Evolutionary conservation across 2,888 invertebrate genomes (phyloP).

Genomic region (Monochamus alternatus): DNA sequence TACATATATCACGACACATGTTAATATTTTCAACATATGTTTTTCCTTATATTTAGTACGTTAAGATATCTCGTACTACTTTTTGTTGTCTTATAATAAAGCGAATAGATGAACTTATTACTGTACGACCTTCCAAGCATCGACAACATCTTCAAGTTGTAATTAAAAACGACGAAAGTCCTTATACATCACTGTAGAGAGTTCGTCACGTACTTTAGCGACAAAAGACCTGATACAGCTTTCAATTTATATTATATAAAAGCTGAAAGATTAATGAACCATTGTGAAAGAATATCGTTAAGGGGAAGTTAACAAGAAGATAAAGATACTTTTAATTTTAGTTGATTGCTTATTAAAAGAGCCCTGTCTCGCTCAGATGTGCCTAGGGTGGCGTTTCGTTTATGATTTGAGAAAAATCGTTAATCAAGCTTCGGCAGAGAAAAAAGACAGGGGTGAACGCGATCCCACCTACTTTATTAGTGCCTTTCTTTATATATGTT

Average conservation of each 20-base stretch:
- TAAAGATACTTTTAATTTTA: slow-evolving; percentile 37
- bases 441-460: neutral
- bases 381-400: slow-evolving; percentile 12
- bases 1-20: no score
- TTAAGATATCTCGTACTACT: no score
- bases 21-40: no score
- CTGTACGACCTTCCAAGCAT: neutral
- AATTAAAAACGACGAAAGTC: slow-evolving; percentile 5
- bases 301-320: slow-evolving; percentile 35
- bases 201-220: neutral
- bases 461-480: neutral
- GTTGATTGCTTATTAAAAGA: slow-evolving; percentile 35
- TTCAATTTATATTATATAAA: slow-evolving; percentile 35
- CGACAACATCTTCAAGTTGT: neutral
- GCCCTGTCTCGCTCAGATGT: slow-evolving; percentile 24
- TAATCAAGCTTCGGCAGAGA: slow-evolving; percentile 23
- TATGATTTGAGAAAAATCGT: slow-evolving; percentile 18
- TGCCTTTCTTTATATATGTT: neutral
- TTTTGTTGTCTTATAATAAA: neutral
- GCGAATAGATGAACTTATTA: neutral
- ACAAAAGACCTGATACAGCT: slow-evolving; percentile 26
- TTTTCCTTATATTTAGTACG: no score
- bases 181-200: slow-evolving; percentile 12
- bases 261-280: slow-evolving; percentile 37
- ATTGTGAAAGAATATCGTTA: slow-evolving; percentile 30